Conservation (phyloP, 2,797 vertebrate genomes). For the Alosa sapidissima region DNA sequence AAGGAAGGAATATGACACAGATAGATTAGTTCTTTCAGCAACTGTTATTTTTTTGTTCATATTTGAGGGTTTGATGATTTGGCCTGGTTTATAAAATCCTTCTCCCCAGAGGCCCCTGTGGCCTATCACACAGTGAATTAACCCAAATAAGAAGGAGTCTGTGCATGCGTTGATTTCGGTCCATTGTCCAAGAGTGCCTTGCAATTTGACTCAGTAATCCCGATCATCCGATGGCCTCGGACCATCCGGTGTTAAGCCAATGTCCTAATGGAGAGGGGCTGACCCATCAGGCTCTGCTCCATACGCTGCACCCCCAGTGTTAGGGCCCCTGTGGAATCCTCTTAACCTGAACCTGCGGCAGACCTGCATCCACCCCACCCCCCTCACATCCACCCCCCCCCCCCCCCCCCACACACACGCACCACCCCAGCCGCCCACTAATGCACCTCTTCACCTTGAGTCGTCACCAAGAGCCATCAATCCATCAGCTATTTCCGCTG, state of each 20-base stretch:
- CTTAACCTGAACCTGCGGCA: constrained; percentile 52
- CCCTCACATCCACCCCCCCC: not conserved
- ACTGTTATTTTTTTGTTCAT: not conserved
- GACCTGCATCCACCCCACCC: constrained; percentile 25
- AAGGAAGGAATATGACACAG: constrained; percentile 2
- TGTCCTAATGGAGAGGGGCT: constrained; percentile 44
- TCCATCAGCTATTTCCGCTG: not conserved
- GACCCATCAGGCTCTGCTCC: not conserved
- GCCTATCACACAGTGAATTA: constrained; percentile 15
- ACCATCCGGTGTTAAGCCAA: constrained; percentile 53
- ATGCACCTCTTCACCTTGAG: not conserved
- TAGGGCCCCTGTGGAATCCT: constrained; percentile 59
- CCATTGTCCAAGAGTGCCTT: constrained; percentile 38
- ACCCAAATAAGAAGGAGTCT: not conserved
- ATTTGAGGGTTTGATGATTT: not conserved
- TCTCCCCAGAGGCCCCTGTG: not conserved
- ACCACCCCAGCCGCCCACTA: not conserved
- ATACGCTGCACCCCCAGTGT: constrained; percentile 29
- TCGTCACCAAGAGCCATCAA: not conserved
- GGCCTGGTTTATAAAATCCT: constrained; percentile 7
- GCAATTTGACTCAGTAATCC: constrained; percentile 48
- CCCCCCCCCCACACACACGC: not conserved
- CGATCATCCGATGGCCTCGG: constrained; percentile 45
- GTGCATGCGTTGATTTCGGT: not conserved
- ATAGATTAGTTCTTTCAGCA: not conserved